Evolutionary conservation across 2,797 vertebrate genomes (phyloP), one percentile per base, ranked within the genome.

Genomic region (Limosa lapponica): DNA sequence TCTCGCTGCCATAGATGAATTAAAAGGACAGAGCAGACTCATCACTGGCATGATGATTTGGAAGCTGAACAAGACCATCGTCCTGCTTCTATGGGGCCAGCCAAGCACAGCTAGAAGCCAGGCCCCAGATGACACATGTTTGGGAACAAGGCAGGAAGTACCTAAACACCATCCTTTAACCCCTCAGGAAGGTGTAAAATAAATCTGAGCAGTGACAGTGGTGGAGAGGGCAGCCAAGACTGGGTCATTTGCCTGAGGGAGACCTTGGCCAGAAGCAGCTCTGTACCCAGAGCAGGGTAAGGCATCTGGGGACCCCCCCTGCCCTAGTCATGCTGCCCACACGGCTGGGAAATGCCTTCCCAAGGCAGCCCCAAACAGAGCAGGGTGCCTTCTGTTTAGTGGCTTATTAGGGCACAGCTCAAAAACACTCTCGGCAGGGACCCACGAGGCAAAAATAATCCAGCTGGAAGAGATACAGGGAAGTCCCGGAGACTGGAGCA

Each of bases 71-170:
- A 22, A 71, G 28, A 34, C 28, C 15, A 25, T 28, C 13, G 5
- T 5, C 30, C 46, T 46, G 36, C 23, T 71, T 34, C 28, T 36
- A 1, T 1, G 8, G 18, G 11, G 13, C 75, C 43, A 79, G 65
- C 32, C 73, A 62, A 66, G 66, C 10, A 22, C 43, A 44, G 71
- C 15, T 44, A 19, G 23, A 28, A 54, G 62, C 11, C 44, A 69
- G 24, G 17, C 64, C 19, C 8, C 8, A 34, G 49, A 11, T 4
- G 27, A 30, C 18, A 34, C 0, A 0, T 34, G 23, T 46, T 11
- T 43, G n/a, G 24, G 46, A 82, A 39, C 22, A 30, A 28, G 19
- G 37, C 49, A 74, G 34, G 28, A 80, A 87, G 14, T 7, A 48
- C 12, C 34, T 57, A 10, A 65, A 27, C 11, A 64, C 7, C 4